Conservation (phyloP, 2,113 vertebrate species). For the Cyprinus carpio region DNA sequence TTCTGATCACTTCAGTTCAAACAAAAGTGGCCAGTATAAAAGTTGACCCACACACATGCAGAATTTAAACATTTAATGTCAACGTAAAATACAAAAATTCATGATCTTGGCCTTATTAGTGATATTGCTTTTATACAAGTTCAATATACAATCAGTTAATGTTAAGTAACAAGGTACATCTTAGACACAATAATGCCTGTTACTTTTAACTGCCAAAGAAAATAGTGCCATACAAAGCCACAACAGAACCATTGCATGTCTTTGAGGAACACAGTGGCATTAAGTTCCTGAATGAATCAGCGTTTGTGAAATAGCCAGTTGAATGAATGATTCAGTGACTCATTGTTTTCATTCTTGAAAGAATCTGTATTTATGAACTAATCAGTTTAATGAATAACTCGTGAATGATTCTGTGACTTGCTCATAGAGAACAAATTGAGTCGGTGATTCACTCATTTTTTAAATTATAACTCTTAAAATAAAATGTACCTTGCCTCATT, state of each 20-base stretch:
- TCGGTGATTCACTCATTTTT: background rate
- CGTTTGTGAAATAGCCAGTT: background rate
- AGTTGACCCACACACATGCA: background rate
- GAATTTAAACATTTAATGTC: background rate
- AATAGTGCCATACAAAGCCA: background rate
- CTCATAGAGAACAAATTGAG: background rate
- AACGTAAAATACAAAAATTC: background rate
- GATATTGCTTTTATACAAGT: background rate
- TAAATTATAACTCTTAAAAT: too few species aligned
- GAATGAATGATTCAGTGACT: background rate
- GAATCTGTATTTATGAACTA: background rate
- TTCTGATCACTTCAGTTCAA: slow-evolving; percentile 2
- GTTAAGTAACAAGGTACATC: background rate
- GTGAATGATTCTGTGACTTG: too few species aligned
- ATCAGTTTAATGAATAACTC: background rate
- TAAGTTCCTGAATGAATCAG: background rate
- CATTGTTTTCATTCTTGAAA: background rate
- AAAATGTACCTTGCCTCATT: background rate
- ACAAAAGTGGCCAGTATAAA: background rate
- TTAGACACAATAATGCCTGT: background rate
- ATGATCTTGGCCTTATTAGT: background rate
- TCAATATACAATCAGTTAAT: background rate
- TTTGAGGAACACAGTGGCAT: background rate
- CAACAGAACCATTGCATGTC: background rate
- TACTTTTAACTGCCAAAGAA: background rate